Evolutionary conservation across 2,113 vertebrate genomes (phyloP).

Genomic region (Megatriorchis doriae): DNA sequence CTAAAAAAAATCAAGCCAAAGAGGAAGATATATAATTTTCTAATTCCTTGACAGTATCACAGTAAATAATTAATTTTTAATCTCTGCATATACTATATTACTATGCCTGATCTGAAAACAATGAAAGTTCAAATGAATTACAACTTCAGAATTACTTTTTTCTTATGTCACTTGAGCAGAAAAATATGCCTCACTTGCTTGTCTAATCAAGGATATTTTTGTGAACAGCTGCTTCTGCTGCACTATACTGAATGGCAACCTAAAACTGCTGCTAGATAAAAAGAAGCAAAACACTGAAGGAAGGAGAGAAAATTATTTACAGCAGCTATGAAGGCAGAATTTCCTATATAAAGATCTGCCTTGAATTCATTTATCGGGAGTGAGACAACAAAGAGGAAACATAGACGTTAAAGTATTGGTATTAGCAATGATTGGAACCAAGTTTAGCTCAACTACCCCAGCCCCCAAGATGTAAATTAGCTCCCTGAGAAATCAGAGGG

Average conservation of each 20-base stretch:
- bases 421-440: background rate
- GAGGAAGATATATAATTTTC: background rate
- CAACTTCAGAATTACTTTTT: background rate
- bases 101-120: background rate
- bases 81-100: background rate
- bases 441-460: background rate
- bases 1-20: background rate
- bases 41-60: background rate
- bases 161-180: background rate
- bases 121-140: background rate
- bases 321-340: background rate
- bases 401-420: background rate
- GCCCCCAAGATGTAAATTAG: background rate
- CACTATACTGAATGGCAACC: background rate
- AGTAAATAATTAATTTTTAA: background rate
- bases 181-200: background rate
- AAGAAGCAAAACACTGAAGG: background rate
- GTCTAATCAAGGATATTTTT: background rate
- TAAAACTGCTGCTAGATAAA: background rate
- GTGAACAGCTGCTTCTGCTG: background rate
- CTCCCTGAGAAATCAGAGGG: background rate
- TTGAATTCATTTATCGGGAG: background rate
- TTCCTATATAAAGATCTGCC: background rate
- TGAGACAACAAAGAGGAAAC: background rate
- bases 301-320: background rate